These are phyloP conservation scores for Hemaris fuciformis DNA, from an alignment of 2,888 invertebrate species.

Conservation along the genomic window DNA sequence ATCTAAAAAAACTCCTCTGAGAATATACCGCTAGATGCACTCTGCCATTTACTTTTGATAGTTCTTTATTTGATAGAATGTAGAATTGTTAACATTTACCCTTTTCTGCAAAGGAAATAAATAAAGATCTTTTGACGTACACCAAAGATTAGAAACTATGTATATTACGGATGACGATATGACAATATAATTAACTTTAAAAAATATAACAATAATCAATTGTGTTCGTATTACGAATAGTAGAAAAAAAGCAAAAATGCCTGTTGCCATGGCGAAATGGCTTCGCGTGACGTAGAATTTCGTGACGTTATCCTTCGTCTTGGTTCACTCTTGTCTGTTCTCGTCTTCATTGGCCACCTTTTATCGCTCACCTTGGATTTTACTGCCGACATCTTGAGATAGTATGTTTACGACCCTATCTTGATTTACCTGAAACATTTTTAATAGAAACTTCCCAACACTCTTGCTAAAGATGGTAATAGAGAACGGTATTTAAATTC, in stretches of 20 bases:
- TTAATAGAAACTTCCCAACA: background rate
- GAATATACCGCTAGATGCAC: too few species aligned
- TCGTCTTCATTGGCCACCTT: constrained; percentile 46
- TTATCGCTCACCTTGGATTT: constrained; percentile 53
- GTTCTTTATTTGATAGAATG: too few species aligned
- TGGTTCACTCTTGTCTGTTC: constrained; percentile 38
- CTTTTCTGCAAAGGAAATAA: too few species aligned
- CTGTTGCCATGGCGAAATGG: constrained; percentile 34
- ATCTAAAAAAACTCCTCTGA: too few species aligned
- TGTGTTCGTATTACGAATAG: constrained; percentile 61
- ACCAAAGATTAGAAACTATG: background rate
- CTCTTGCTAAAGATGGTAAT: background rate
- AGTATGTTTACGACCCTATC: background rate
- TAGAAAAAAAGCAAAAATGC: constrained; percentile 33
- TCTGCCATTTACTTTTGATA: background rate
- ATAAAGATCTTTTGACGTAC: too few species aligned
- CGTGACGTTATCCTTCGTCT: constrained; percentile 41
- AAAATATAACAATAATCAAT: constrained; percentile 15
- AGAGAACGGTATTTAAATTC: background rate
- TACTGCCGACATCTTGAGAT: background rate
- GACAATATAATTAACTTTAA: background rate
- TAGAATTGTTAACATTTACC: too few species aligned
- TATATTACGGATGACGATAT: background rate
- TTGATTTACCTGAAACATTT: background rate
- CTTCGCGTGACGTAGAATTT: constrained; percentile 50